Conservation (phyloP, 2,113 vertebrate species). For the Fukomys damarensis region DNA sequence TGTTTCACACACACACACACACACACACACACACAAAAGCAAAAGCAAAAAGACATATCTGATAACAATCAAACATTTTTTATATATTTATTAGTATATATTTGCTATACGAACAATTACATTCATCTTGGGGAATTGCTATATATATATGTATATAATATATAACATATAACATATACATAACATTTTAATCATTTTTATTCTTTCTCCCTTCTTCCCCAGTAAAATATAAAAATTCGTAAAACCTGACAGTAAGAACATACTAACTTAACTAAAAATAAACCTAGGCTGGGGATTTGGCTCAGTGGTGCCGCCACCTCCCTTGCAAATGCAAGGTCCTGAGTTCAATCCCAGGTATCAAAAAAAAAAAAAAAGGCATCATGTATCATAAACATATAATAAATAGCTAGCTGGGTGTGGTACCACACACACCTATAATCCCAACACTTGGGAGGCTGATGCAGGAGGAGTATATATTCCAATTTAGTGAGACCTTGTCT, state of each 20-base stretch:
- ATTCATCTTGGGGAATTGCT: not conserved
- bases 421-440: not conserved
- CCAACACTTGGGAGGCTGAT: not conserved
- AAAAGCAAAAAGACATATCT: not conserved
- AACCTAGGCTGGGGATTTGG: too few relatives aligned
- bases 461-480: not conserved
- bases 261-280: not conserved
- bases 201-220: not conserved
- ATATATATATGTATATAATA: not conserved
- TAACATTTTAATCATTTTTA: not conserved
- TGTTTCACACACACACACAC: not conserved
- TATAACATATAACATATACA: too few relatives aligned
- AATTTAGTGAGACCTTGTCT: not conserved
- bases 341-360: too few relatives aligned
- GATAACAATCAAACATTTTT: not conserved
- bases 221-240: not conserved
- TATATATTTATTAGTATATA: not conserved
- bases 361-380: too few relatives aligned
- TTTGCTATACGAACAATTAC: not conserved
- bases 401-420: not conserved
- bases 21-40: not conserved
- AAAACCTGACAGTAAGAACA: not conserved
- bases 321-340: too few relatives aligned
- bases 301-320: too few relatives aligned
- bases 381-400: not conserved